Base-by-base conservation (phyloP, 2,113 vertebrate species). In the Candoia aspera region DNA sequence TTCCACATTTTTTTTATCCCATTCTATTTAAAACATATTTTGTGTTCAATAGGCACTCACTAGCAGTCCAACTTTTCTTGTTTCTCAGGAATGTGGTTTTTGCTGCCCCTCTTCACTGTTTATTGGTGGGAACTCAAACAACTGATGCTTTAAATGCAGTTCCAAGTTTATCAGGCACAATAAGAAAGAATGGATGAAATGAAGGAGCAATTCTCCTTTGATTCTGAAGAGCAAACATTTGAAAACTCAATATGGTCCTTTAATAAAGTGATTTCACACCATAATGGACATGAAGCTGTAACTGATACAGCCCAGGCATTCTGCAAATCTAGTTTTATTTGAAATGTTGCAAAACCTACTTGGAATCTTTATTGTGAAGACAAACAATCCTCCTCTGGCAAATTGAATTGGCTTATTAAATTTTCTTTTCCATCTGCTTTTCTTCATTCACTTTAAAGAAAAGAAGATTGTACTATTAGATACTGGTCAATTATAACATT, bases 351-450 rank as follows among this genome's bases (percentile, higher is more conserved):
- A 90, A 54, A 23, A 17, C 89, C 79, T 42, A 13, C 89, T 83
- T 90, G 33, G 21, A 57, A 90, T 37, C 54, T 83, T 84, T 55
- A 59, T 42, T 46, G 29, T 46, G 68, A 59, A 60, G 57, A 59
- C 59, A 88, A 88, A 59, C 57, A 88, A 58, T 12, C n/a, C 21
- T 46, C 57, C 59, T 90, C 54, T 90, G 89, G 89, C 89, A 84
- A 58, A 84, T 26, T 58, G 89, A 84, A 4, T 17, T 84, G 33
- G 68, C 24, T 46, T 90, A 58, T 84, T 84, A 9, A 42, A 1
- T 84, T 58, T 55, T 46, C 23, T 29, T 90, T 90, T 83, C 73
- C 89, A 84, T 90, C 89, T 90, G 89, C 13, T 90, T 90, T 90
- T 29, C 89, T 90, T 90, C 89, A 90, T 57, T 42, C 59, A 37